phyloP scores from a whole-genome alignment of 2,113 vertebrate species.

The Ibidorhyncha struthersii region DNA sequence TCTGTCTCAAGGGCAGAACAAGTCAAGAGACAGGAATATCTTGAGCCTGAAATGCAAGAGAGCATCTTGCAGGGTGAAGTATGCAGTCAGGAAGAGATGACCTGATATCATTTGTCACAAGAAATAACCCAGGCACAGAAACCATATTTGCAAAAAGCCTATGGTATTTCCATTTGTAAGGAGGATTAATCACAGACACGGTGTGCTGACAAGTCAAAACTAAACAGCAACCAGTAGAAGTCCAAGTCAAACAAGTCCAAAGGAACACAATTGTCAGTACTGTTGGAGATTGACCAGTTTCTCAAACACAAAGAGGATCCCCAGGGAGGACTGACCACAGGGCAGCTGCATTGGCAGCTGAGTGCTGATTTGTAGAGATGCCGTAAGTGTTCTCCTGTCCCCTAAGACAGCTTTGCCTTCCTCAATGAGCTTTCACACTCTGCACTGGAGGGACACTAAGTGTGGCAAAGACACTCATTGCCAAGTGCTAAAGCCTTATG shows the following conservation, averaged over 20 bases:
- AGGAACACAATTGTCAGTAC: not conserved
- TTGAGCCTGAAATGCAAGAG: not conserved
- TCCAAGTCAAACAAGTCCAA: not conserved
- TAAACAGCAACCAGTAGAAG: not conserved
- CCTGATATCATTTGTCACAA: not conserved
- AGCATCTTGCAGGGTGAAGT: not conserved
- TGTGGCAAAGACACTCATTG: not conserved
- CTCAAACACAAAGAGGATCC: not conserved
- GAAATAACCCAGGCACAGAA: constrained; percentile 2
- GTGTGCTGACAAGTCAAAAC: not conserved
- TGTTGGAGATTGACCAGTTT: not conserved
- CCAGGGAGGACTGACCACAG: not conserved
- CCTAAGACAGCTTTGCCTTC: not conserved
- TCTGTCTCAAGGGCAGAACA: not conserved
- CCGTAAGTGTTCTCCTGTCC: not conserved
- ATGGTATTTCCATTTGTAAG: not conserved
- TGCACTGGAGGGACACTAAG: not conserved
- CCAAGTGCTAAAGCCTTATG: not conserved
- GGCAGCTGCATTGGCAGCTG: not conserved
- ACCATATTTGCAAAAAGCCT: not conserved
- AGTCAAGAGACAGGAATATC: not conserved
- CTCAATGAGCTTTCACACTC: not conserved
- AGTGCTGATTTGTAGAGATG: not conserved
- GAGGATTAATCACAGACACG: not conserved
- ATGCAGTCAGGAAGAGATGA: not conserved